A percentile compares a stretch with the other conserved stretches of the same genome.
These are phyloP conservation scores for Electrophaes corylata DNA, from an alignment of 2,888 invertebrate species.

Conservation along the genomic window DNA sequence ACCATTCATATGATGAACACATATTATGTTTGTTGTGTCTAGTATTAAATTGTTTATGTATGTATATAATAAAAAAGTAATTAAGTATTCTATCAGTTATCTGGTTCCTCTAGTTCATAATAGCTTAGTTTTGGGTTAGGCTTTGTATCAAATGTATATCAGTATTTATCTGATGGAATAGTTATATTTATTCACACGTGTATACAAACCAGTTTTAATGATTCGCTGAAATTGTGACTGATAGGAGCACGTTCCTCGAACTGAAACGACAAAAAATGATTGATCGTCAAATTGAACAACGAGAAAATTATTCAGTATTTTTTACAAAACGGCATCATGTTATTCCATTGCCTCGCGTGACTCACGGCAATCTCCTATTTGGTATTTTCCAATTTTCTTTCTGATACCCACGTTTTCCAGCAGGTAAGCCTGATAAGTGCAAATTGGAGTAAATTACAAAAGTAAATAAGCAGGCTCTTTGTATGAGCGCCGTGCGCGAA, in stretches of 20 bases:
- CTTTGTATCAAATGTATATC: background rate
- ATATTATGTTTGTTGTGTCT: too few species aligned
- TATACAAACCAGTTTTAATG: background rate
- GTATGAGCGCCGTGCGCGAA: conserved; percentile 15
- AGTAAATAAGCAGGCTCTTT: conserved; percentile 20
- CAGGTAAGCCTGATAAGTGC: conserved; percentile 25
- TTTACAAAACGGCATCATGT: conserved; percentile 25
- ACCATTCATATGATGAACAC: too few species aligned
- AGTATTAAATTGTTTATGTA: too few species aligned
- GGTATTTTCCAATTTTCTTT: conserved; percentile 28
- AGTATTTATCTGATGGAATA: background rate
- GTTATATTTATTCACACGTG: background rate
- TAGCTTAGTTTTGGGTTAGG: too few species aligned
- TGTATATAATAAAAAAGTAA: too few species aligned
- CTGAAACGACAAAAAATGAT: conserved; percentile 26
- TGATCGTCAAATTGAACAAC: conserved; percentile 21
- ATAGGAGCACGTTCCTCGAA: conserved; percentile 17
- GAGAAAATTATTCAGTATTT: conserved; percentile 27
- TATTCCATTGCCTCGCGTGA: conserved; percentile 25
- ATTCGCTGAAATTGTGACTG: conserved; percentile 10
- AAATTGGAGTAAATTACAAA: conserved; percentile 29
- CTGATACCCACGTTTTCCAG: conserved; percentile 19
- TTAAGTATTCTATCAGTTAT: too few species aligned
- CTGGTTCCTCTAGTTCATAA: too few species aligned
- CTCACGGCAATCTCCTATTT: conserved; percentile 31